These are phyloP conservation scores for Hafferia zeledoni DNA, from an alignment of 2,797 vertebrate genomes.

Conservation along the genomic window DNA sequence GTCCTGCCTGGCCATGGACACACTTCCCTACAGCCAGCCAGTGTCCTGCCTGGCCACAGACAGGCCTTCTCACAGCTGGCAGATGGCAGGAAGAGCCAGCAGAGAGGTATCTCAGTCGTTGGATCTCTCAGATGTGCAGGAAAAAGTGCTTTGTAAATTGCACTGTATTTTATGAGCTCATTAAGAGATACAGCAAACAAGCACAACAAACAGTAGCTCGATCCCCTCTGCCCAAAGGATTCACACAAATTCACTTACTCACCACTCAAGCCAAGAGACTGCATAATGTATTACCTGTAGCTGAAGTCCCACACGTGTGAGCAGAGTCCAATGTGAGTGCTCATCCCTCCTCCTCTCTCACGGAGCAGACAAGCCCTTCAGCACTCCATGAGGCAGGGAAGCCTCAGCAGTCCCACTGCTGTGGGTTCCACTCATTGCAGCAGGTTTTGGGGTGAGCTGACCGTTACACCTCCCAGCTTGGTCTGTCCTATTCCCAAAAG, in stretches of 20 bases:
- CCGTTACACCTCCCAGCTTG: neutral
- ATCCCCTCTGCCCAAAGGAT: neutral
- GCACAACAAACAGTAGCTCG: neutral
- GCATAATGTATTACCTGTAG: neutral
- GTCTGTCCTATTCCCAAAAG: neutral
- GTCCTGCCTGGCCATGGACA: neutral
- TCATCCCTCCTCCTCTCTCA: neutral
- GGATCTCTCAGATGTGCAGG: neutral
- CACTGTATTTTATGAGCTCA: neutral
- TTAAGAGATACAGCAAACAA: neutral
- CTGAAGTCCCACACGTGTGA: neutral
- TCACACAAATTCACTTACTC: neutral
- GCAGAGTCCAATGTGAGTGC: rapidly evolving
- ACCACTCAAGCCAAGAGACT: neutral
- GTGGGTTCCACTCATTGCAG: neutral
- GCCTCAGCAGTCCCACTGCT: neutral
- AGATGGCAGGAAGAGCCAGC: neutral
- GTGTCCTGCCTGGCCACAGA: neutral
- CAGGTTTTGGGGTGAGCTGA: neutral
- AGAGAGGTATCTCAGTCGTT: rapidly evolving
- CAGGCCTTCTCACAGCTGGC: neutral
- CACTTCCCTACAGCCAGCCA: no score
- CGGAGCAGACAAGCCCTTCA: rapidly evolving
- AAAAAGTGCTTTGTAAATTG: neutral
- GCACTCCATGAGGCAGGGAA: neutral